Evolutionary conservation across 2,113 vertebrate species (phyloP).

Genomic region (Caracal caracal): DNA sequence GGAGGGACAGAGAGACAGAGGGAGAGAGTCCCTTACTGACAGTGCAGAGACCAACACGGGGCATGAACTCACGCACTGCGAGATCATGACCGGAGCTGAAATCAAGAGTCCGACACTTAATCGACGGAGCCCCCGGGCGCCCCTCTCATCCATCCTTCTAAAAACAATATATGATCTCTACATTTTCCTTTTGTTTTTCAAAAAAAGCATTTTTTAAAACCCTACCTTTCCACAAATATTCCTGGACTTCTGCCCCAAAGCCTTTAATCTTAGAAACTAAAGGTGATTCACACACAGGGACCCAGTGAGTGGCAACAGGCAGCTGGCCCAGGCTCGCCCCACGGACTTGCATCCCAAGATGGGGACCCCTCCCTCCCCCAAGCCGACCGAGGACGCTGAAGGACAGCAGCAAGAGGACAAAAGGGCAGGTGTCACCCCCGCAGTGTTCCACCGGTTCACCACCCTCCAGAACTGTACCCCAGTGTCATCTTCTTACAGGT

Average conservation of each 20-base stretch:
- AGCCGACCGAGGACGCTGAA: accelerated
- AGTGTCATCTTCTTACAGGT: neutral
- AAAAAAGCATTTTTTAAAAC: neutral
- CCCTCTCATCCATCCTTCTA: neutral
- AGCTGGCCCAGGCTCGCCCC: accelerated
- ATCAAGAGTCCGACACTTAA: no score
- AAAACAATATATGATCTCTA: neutral
- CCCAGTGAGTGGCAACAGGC: neutral
- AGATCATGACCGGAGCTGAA: no score
- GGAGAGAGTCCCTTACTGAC: no score
- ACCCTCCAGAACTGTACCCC: accelerated
- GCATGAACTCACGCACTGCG: no score
- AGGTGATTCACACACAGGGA: neutral
- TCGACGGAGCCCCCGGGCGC: no score
- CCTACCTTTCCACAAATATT: neutral
- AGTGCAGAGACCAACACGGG: no score
- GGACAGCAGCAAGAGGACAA: neutral
- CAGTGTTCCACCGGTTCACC: neutral
- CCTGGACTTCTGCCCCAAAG: neutral
- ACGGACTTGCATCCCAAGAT: accelerated
- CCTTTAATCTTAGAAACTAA: neutral
- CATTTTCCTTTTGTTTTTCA: neutral
- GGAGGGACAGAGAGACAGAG: no score
- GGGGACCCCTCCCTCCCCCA: neutral
- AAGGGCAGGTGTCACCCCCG: neutral